These are phyloP conservation scores for Champsocephalus esox DNA, from an alignment of 2,797 vertebrate species.

Conservation along the genomic window DNA sequence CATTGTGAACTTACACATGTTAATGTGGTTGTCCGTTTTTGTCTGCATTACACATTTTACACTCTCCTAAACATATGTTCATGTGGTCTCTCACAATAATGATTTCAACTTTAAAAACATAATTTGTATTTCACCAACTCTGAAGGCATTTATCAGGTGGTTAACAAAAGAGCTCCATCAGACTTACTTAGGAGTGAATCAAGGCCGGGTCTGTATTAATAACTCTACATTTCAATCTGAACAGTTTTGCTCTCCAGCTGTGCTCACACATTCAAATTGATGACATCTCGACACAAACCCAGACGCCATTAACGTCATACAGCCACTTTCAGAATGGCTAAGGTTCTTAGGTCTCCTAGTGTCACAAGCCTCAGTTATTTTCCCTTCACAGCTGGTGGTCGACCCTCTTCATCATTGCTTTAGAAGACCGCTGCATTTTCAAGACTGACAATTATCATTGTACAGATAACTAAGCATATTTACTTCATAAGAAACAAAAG, in stretches of 20 bases:
- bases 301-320: not conserved
- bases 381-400: not conserved
- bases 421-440: not conserved
- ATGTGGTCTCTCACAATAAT: not conserved
- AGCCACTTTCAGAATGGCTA: not conserved
- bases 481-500: constrained; percentile 23
- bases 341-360: not conserved
- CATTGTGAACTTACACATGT: not conserved
- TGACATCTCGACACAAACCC: constrained; percentile 1
- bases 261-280: not conserved
- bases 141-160: not conserved
- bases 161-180: not conserved
- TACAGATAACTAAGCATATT: not conserved
- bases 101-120: not conserved
- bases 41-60: not conserved
- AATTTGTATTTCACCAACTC: not conserved
- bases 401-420: not conserved
- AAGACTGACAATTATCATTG: not conserved
- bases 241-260: not conserved
- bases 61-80: not conserved
- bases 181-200: not conserved
- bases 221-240: not conserved
- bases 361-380: not conserved
- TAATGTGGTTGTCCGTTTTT: not conserved
- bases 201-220: not conserved